Evolutionary conservation across 2,888 invertebrate species (phyloP).

Genomic region (Monopis laevigella): DNA sequence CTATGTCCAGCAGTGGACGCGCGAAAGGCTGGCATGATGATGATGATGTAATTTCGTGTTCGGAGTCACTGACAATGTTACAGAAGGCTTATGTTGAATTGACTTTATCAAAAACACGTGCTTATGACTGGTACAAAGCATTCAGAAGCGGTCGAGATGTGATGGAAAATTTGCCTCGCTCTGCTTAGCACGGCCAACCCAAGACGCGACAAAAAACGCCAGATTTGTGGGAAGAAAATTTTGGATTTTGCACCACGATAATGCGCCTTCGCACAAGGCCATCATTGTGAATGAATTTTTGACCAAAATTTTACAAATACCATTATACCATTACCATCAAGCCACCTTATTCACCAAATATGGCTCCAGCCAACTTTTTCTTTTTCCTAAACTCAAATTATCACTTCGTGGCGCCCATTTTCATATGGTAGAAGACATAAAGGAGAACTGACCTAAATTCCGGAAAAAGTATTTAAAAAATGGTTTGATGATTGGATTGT

Average conservation of each 20-base stretch:
- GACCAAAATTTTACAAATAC: slow-evolving; percentile 15
- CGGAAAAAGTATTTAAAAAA: no score
- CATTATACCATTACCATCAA: no score
- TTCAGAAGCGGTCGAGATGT: slow-evolving; percentile 3
- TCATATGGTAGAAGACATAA: neutral
- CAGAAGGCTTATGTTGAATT: slow-evolving; percentile 15
- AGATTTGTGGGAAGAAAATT: slow-evolving; percentile 10
- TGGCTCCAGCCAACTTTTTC: neutral
- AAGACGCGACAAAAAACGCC: neutral
- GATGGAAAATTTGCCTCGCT: no score
- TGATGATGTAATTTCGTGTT: slow-evolving; percentile 22
- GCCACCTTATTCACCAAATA: no score
- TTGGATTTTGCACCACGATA: slow-evolving; percentile 15
- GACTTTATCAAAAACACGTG: slow-evolving; percentile 5
- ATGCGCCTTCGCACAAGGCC: slow-evolving; percentile 19
- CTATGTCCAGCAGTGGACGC: no score
- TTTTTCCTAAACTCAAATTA: neutral
- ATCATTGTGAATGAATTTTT: slow-evolving; percentile 20
- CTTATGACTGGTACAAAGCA: slow-evolving; percentile 8
- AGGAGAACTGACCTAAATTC: neutral
- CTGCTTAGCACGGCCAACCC: neutral
- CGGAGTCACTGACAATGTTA: slow-evolving; percentile 20
- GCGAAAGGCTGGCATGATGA: no score
- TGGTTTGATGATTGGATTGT: no score
- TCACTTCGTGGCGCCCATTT: neutral